These are phyloP conservation scores for Scomberomorus guttatus DNA, from an alignment of 2,797 vertebrate genomes.

Conservation along the genomic window DNA sequence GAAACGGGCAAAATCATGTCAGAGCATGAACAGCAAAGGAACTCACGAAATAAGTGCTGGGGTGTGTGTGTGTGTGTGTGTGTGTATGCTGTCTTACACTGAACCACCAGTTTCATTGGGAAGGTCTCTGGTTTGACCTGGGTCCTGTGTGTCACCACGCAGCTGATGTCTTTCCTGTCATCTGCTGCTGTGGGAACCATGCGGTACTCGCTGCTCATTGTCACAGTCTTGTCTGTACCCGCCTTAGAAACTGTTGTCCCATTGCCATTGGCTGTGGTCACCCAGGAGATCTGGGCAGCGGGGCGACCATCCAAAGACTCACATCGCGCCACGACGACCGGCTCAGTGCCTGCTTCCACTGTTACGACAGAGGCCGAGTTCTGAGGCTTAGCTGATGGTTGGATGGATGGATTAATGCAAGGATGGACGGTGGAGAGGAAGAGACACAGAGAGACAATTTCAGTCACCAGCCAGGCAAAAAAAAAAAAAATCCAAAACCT, in stretches of 20 bases:
- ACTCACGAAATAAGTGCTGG: neutral
- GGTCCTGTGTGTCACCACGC: slow-evolving; percentile 85
- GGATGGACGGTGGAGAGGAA: slow-evolving; percentile 38
- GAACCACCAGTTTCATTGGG: slow-evolving; percentile 82
- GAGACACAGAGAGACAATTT: slow-evolving; percentile 68
- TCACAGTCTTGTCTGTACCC: slow-evolving; percentile 84
- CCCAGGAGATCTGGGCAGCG: slow-evolving; percentile 85
- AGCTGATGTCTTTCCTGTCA: slow-evolving; percentile 87
- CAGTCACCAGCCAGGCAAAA: slow-evolving; percentile 53
- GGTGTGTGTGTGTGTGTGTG: neutral
- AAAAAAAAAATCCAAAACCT: slow-evolving; percentile 57
- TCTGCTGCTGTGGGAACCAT: slow-evolving; percentile 80
- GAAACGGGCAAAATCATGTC: slow-evolving; percentile 23
- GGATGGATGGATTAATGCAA: slow-evolving; percentile 40
- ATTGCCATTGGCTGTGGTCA: slow-evolving; percentile 82
- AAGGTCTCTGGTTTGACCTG: slow-evolving; percentile 73
- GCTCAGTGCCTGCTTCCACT: slow-evolving; percentile 67
- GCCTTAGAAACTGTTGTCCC: slow-evolving; percentile 25
- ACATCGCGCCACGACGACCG: slow-evolving; percentile 85
- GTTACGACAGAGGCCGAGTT: slow-evolving; percentile 80
- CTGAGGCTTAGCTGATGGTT: slow-evolving; percentile 85
- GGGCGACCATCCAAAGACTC: slow-evolving; percentile 87
- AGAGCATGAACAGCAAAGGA: slow-evolving; percentile 9
- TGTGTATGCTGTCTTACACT: slow-evolving; percentile 83
- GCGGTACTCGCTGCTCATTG: slow-evolving; percentile 84